These are phyloP conservation scores for Apodemus sylvaticus DNA, from an alignment of 2,113 vertebrate genomes.

Conservation along the genomic window DNA sequence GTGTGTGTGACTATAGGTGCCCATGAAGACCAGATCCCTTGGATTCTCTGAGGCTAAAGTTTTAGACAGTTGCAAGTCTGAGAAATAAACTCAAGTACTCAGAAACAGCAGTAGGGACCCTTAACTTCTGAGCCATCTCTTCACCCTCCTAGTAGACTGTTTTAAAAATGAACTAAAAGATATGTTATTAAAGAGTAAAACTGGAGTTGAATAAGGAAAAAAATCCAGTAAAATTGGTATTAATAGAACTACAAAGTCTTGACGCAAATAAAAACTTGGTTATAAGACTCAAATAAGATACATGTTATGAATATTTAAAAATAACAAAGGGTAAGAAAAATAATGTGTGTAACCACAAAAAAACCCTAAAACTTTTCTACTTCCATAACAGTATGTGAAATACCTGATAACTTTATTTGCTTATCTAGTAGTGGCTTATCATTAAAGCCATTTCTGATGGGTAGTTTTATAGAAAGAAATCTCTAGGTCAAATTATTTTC, in stretches of 20 bases:
- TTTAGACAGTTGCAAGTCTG: background rate
- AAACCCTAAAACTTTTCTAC: background rate
- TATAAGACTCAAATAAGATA: background rate
- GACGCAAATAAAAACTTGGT: background rate
- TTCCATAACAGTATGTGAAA: background rate
- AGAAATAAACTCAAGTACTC: background rate
- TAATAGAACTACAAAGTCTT: background rate
- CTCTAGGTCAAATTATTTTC: background rate
- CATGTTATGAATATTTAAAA: background rate
- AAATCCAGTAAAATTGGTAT: background rate
- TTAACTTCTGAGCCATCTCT: background rate
- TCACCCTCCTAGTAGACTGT: background rate
- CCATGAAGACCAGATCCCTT: background rate
- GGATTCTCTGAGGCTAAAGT: background rate
- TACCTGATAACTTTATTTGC: background rate
- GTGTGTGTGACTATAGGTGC: background rate
- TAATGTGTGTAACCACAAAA: background rate
- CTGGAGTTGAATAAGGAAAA: background rate
- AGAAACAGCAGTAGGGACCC: background rate
- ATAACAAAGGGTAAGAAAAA: background rate
- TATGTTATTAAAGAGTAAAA: background rate
- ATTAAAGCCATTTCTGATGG: background rate
- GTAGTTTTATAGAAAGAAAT: constrained; percentile 36
- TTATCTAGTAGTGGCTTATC: background rate
- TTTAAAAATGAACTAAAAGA: constrained; percentile 2